These are phyloP conservation scores for Maconellicoccus hirsutus DNA, from an alignment of 1,140 invertebrate genomes.

Conservation along the genomic window DNA sequence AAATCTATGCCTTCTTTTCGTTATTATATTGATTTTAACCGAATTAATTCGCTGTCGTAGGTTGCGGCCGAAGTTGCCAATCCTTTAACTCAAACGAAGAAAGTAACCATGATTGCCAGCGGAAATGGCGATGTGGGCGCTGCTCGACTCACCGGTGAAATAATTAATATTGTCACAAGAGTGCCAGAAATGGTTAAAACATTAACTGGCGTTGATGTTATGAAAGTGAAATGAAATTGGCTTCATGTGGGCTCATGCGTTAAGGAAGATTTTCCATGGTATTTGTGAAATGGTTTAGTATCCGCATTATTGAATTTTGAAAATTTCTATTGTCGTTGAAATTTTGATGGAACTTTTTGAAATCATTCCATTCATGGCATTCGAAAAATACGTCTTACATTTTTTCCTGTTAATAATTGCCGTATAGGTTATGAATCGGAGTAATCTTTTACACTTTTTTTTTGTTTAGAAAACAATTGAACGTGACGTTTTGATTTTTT, in stretches of 20 bases:
- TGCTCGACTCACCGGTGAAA: constrained; percentile 84
- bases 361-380: no score
- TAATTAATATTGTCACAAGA: constrained; percentile 79
- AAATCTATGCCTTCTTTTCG: background rate
- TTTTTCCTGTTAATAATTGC: no score
- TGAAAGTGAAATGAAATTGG: constrained; percentile 45
- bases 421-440: no score
- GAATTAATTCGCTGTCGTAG: constrained; percentile 38
- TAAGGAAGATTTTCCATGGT: constrained; percentile 11
- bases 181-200: constrained; percentile 80
- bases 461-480: no score
- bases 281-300: background rate
- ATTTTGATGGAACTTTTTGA: no score
- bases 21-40: background rate
- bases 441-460: no score
- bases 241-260: constrained; percentile 12
- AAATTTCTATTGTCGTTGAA: no score
- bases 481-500: no score
- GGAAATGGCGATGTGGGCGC: constrained; percentile 86
- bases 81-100: constrained; percentile 81
- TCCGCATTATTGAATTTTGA: no score
- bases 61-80: constrained; percentile 91
- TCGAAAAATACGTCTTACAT: no score
- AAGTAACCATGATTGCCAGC: constrained; percentile 87
- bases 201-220: constrained; percentile 84